These are phyloP conservation scores for Ommatoiulus sabulosus DNA, from an alignment of 2,888 invertebrate genomes.

Conservation along the genomic window DNA sequence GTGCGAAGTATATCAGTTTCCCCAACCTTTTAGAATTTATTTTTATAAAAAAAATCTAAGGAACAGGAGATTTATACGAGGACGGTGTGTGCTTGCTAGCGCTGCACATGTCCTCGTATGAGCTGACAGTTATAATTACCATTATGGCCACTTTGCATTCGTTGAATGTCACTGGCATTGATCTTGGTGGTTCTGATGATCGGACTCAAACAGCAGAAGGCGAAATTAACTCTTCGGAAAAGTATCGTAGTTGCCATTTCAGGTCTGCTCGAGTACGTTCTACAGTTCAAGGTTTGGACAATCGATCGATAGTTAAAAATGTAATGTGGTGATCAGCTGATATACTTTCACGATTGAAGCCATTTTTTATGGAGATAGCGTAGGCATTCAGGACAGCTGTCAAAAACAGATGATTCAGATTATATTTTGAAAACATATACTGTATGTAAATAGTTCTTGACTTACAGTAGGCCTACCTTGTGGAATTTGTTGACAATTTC, in stretches of 20 bases:
- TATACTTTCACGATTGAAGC: background rate
- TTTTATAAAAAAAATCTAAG: too few species aligned
- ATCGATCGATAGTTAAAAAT: background rate
- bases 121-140: background rate
- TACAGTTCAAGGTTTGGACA: background rate
- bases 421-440: too few species aligned
- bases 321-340: background rate
- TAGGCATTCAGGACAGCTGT: background rate
- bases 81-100: background rate
- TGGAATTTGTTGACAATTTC: background rate
- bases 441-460: too few species aligned
- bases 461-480: background rate
- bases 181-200: background rate
- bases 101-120: background rate
- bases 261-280: background rate
- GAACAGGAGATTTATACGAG: too few species aligned
- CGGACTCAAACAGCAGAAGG: background rate
- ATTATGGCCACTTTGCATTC: background rate
- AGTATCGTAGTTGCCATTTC: background rate
- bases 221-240: background rate
- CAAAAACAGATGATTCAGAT: background rate
- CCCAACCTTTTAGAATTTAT: too few species aligned
- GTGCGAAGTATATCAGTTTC: too few species aligned
- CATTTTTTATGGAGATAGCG: background rate
- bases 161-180: background rate